Evolutionary conservation across 1,140 invertebrate species (phyloP).

Genomic region (Nasonia giraulti): DNA sequence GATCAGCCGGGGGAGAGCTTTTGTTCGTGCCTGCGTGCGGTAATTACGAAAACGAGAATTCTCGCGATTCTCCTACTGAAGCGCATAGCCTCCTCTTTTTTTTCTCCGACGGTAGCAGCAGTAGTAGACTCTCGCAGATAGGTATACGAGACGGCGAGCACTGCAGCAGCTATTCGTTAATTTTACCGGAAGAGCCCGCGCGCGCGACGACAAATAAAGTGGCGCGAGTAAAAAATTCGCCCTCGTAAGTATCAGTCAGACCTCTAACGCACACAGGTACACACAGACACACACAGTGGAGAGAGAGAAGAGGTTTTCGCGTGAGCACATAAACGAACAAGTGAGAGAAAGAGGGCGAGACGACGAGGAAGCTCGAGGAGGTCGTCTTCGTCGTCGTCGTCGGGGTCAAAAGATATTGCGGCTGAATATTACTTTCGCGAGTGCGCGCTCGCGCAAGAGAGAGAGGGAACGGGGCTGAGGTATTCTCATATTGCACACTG

Average conservation of each 20-base stretch:
- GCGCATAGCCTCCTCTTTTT: not conserved
- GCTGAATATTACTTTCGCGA: slow-evolving; percentile 36
- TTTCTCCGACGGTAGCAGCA: not conserved
- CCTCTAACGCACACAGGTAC: not conserved
- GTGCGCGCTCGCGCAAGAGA: not conserved
- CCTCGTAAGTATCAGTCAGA: slow-evolving; percentile 26
- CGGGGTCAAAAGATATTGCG: slow-evolving; percentile 24
- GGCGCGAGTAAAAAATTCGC: slow-evolving; percentile 20
- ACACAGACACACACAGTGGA: not conserved
- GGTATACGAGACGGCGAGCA: not conserved
- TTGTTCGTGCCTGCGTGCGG: not conserved
- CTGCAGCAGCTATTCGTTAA: not conserved
- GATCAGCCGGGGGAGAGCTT: not conserved
- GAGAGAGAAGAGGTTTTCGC: not conserved
- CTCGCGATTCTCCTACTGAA: not conserved
- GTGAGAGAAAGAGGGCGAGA: not conserved
- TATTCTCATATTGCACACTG: slow-evolving; percentile 30
- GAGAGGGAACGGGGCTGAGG: not conserved
- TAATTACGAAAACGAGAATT: not conserved
- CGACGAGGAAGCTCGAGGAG: not conserved
- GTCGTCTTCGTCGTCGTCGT: slow-evolving; percentile 5
- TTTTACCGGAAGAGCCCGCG: not conserved
- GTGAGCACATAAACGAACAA: not conserved
- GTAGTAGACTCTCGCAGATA: not conserved
- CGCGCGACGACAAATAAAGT: slow-evolving; percentile 26